These are phyloP conservation scores for Colletes latitarsis DNA, from an alignment of 1,140 invertebrate species.

Conservation along the genomic window DNA sequence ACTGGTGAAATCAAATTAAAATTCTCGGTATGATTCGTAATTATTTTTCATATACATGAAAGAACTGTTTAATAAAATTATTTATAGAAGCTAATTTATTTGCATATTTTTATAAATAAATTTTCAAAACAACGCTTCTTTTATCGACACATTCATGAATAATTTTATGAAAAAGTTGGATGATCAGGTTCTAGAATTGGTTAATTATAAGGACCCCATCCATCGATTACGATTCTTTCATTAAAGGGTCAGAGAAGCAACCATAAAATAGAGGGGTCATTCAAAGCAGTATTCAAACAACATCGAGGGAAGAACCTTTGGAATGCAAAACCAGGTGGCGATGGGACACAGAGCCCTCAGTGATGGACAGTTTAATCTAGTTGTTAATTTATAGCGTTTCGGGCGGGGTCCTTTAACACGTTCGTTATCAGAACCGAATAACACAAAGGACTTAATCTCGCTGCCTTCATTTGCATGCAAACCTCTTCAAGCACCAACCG, in stretches of 20 bases:
- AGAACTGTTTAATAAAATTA: too few species aligned
- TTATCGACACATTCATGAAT: too few species aligned
- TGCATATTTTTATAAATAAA: too few species aligned
- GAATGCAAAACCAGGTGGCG: constrained; percentile 27
- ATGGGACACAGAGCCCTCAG: not conserved
- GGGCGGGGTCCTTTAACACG: constrained; percentile 55
- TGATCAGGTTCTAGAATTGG: too few species aligned
- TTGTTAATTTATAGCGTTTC: constrained; percentile 71
- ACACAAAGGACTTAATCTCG: constrained; percentile 73
- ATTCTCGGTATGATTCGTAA: too few species aligned
- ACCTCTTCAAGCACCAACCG: constrained; percentile 49
- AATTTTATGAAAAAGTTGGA: too few species aligned
- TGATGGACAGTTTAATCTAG: constrained; percentile 69
- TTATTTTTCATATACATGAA: too few species aligned
- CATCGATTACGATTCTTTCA: too few species aligned
- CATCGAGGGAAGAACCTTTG: not conserved
- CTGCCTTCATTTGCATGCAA: constrained; percentile 71
- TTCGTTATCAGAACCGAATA: constrained; percentile 60
- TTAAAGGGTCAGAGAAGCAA: not conserved
- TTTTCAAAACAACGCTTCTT: too few species aligned
- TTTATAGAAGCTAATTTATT: too few species aligned
- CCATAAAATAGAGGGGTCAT: not conserved
- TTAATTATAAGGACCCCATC: too few species aligned
- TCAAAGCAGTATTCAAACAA: not conserved
- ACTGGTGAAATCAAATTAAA: too few species aligned